Base-by-base conservation (phyloP, 1,140 invertebrate genomes). In the Asbolus verrucosus region DNA sequence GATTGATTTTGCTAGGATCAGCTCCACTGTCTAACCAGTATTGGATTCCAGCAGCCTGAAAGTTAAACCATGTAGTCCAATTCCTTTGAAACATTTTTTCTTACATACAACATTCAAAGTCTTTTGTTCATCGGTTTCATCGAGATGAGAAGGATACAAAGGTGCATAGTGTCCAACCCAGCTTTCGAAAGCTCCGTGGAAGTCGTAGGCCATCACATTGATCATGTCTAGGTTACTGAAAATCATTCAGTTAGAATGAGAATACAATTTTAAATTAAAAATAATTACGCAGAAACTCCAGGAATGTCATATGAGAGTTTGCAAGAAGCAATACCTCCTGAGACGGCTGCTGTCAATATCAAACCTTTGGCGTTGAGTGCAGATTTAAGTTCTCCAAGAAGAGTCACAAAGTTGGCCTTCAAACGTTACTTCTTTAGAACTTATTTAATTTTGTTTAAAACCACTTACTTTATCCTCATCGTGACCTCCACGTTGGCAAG, bases 121-220 rank as follows among this genome's bases (percentile, higher is more conserved):
- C 18, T 76, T 69, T 18, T 73, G 38, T 8, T 67, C 61, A 13
- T 71, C 65, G 24, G 61, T 74, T 33, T 88, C 86, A 27, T 83
- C 82, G 4, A 82, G 77, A 19, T 82, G 80, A 24, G 83, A 70
- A 33, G 75, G 69, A 72, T 85, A 87, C 60, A 90, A 79, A 0
- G 87, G 87, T 9, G 87, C 84, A 73, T 87, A 86, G 24, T 85
- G 81, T 1, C 87, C 88, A 1, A 87, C 85, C 4, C 73, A 78
- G 0, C 75, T 73, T 62, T 91, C 89, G 86, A 88, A 90, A 6
- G 82, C 73, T 6, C 88, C 89, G 76, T 91, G 89, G 69, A 87
- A 88, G 77, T 91, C 89, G 75, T 90, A 91, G 15, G 83, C 81
- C 88, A 90, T 90, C 1, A 91, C 72, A 74, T 90, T 90, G 9